Conservation (phyloP, 2,888 invertebrate species). For the Troglohyphantes excavatus region DNA sequence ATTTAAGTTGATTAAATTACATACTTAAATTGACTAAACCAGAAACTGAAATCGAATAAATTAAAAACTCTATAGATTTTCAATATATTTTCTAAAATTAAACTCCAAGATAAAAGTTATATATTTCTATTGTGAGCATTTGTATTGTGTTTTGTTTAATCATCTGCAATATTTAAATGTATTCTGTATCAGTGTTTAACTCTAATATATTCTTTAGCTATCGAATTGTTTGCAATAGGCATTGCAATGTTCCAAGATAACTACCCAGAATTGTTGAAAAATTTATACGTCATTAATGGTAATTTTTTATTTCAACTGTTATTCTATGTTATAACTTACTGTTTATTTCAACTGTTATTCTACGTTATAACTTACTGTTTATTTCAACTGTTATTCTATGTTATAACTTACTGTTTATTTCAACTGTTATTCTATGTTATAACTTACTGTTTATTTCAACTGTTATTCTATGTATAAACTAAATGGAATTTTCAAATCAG, state of each 20-base stretch:
- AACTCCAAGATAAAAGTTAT: too few relatives aligned
- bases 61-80: too few relatives aligned
- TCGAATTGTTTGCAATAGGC: constrained; percentile 12
- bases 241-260: constrained; percentile 52
- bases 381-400: not conserved
- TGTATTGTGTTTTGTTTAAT: too few relatives aligned
- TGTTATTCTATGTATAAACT: not conserved
- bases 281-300: constrained; percentile 55
- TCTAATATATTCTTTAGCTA: not conserved
- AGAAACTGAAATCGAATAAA: too few relatives aligned
- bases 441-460: not conserved
- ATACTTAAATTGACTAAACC: too few relatives aligned
- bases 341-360: not conserved
- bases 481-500: not conserved
- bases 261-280: constrained; percentile 60
- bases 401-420: not conserved
- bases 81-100: too few relatives aligned
- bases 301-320: not conserved
- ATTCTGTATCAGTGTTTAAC: too few relatives aligned
- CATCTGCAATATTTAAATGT: too few relatives aligned
- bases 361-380: not conserved
- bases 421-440: not conserved
- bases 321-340: not conserved
- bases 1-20: too few relatives aligned
- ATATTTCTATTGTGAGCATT: too few relatives aligned